A percentile compares a stretch with the other conserved stretches of the same genome.
Conservation (phyloP, 1,140 invertebrate species). For the Ditylenchus dipsaci region DNA sequence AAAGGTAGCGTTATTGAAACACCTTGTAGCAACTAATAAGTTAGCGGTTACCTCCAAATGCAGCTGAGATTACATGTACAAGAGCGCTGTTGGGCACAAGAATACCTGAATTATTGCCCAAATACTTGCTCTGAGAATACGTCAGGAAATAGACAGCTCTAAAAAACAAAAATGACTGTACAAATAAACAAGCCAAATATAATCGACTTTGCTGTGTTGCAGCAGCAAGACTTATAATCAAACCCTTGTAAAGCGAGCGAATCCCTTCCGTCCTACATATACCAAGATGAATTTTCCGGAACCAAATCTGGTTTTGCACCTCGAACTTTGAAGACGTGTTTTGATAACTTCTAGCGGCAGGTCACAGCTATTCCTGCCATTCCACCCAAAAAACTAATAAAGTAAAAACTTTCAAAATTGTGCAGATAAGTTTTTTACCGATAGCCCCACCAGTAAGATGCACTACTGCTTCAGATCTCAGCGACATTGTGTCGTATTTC, state of each 20-base stretch:
- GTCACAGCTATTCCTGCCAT: slow-evolving; percentile 80
- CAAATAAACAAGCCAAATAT: slow-evolving; percentile 4
- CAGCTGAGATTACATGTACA: slow-evolving; percentile 88
- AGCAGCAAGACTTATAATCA: slow-evolving; percentile 91
- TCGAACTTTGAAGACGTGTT: slow-evolving; percentile 81
- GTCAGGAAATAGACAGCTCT: slow-evolving; percentile 97
- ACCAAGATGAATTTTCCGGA: slow-evolving; percentile 6
- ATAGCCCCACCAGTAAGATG: no score
- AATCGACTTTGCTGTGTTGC: slow-evolving; percentile 77
- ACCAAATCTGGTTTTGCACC: not conserved
- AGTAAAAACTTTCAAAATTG: slow-evolving; percentile 63
- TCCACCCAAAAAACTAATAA: slow-evolving; percentile 77
- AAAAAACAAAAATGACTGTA: slow-evolving; percentile 42
- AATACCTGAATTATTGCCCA: slow-evolving; percentile 70
- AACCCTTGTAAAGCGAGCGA: slow-evolving; percentile 87
- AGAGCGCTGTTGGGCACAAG: slow-evolving; percentile 80
- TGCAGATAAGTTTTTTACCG: no score
- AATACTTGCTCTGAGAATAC: slow-evolving; percentile 85
- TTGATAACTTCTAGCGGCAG: slow-evolving; percentile 98
- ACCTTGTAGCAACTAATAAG: no score
- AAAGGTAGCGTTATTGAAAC: no score
- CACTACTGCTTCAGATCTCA: no score
- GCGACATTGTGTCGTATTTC: no score
- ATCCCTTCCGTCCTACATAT: slow-evolving; percentile 79
- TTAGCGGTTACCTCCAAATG: slow-evolving; percentile 85